Percentiles rank a stretch among this genome's conserved stretches.
phyloP scores from a whole-genome alignment of 2,888 invertebrate genomes.

The Rhagonycha fulva region DNA sequence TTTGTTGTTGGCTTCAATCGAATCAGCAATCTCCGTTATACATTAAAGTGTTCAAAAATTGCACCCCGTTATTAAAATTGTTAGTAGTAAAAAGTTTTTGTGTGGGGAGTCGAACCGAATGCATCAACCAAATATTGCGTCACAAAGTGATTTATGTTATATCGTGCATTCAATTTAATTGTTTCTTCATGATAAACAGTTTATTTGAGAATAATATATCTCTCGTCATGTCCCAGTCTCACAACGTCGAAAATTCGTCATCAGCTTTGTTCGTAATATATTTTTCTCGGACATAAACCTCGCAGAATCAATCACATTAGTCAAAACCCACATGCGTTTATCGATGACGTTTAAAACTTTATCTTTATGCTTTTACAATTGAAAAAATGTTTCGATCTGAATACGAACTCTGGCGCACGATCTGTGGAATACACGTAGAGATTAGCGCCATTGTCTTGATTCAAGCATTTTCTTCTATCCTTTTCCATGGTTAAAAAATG shows the following conservation, averaged over 20 bases:
- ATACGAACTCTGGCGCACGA: too few relatives aligned
- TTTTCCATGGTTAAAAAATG: too few relatives aligned
- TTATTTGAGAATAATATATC: not conserved
- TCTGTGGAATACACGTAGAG: too few relatives aligned
- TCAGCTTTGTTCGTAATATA: not conserved
- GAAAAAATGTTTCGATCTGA: too few relatives aligned
- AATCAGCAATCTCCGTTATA: not conserved
- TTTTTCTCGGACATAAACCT: not conserved
- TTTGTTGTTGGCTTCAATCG: not conserved
- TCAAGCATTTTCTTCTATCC: too few relatives aligned
- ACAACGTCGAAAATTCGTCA: not conserved
- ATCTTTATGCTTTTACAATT: too few relatives aligned
- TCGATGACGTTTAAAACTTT: too few relatives aligned
- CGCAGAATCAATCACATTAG: too few relatives aligned
- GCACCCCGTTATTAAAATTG: too few relatives aligned
- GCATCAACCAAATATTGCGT: not conserved
- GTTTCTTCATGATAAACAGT: not conserved
- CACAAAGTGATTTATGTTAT: not conserved
- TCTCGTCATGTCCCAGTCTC: not conserved
- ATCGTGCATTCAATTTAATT: not conserved
- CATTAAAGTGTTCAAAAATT: too few relatives aligned
- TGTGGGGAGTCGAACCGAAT: not conserved
- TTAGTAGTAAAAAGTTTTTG: not conserved
- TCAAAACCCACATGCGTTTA: too few relatives aligned
- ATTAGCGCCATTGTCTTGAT: too few relatives aligned